Evolutionary conservation across 2,888 invertebrate species (phyloP), one percentile per base, ranked within the genome.

Genomic region (Phaedon cochleariae): DNA sequence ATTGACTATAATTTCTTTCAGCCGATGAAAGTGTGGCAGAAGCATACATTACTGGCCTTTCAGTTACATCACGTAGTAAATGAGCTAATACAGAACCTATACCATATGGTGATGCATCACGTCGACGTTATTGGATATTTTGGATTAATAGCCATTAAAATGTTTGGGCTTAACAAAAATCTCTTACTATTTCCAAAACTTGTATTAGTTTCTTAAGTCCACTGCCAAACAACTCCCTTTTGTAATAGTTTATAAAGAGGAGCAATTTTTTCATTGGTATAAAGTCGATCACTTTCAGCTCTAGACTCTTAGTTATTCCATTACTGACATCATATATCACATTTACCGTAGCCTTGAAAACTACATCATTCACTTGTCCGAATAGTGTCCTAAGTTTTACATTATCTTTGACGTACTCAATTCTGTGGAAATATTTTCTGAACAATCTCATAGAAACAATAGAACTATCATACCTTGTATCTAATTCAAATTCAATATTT

Each of bases 401-500:
- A 18, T 22, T 48, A 15, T 45, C 26, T 29, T 29, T 31, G 18
- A 18, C 48, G 15, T 48, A 46, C 48, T 58, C n/a, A 15, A 57
- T 21, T n/a, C 12, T 22, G n/a, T 9, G 26, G 15, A 58, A 46
- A 58, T n/a, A 22, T 15, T 15, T 21, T 46, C 15, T 45, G 21
- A 15, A 58, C 45, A 9, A 46, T 17, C 46, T 58, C 22, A 41
- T 15, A 15, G 26, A 9, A n/a, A 58, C 18, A 45, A 58, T 58
- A 15, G 58, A 21, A 26, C 58, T 58, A 58, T 58, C 46, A 17
- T 46, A 22, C 6, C 46, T 46, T 26, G 58, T 58, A 58, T 58
- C 58, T 15, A 46, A n/a, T 46, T 58, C 4, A 41, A 41, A 57
- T 41, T 51, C 18, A 51, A 3, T 51, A 9, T 4, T 2, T 48